Evolutionary conservation across 2,888 invertebrate genomes (phyloP), one percentile per base, ranked within the genome.

Genomic region (Drosophila meridiana): DNA sequence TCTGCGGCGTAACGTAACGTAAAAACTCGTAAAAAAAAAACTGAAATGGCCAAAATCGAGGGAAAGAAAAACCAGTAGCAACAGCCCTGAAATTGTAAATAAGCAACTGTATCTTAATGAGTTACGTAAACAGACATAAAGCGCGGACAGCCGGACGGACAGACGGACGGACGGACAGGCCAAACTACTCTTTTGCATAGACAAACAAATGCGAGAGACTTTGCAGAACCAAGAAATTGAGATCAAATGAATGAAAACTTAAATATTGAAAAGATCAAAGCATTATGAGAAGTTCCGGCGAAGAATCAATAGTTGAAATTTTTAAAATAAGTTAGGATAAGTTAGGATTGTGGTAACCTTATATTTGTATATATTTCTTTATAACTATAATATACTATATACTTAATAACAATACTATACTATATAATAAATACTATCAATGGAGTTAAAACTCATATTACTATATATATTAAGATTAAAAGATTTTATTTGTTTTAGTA

Each of bases 31-130:
- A 42, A 63, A 13, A 53, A 26, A 50, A 34, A 52, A 59, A 64
- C 64, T 61, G 62, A 72, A 61, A 64, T 86, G 78, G 78, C 87
- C 69, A 87, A 71, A 73, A 71, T 47, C 52, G 38, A 20, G 20
- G 20, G 20, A 76, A 50, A 50, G 28, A 52, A 52, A 73, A 61
- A 82, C 83, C 87, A 88, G 83, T 83, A 83, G 83, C 87, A 66
- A 52, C 57, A 78, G 58, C 75, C 79, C 75, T 69, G 56, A 66
- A 83, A 83, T 69, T 56, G 60, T 69, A 73, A 76, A 83, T 58
- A 50, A 69, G 68, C 68, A 75, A 50, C 67, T 53, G 48, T 56
- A 60, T 86, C 73, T 28, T 83, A 80, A 88, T 83, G 43, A 53
- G 9, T 64, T 20, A 34, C 8, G 66, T 56, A 80, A 83, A 88